Conservation (phyloP, 2,888 invertebrate genomes). For the Heliothis peltigera region DNA sequence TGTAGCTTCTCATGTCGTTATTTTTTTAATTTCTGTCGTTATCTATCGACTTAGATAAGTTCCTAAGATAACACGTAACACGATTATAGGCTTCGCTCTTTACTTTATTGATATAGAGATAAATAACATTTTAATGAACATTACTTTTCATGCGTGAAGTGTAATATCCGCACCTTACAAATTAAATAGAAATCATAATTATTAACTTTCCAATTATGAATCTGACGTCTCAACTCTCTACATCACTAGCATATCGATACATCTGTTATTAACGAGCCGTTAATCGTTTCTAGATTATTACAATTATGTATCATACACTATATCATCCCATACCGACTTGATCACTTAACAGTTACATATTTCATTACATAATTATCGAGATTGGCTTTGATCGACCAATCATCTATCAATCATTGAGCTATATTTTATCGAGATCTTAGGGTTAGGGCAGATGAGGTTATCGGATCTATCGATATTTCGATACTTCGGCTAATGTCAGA, state of each 20-base stretch:
- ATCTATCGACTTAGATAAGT: too few species aligned
- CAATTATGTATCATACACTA: slow-evolving; percentile 52
- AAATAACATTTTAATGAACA: background rate
- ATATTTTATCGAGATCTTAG: slow-evolving; percentile 46
- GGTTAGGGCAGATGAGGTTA: slow-evolving; percentile 5
- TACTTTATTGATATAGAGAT: background rate
- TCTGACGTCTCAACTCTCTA: slow-evolving; percentile 21
- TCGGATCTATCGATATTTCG: background rate
- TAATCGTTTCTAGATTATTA: slow-evolving; percentile 52
- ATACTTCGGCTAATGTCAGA: slow-evolving; percentile 7
- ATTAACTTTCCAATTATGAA: slow-evolving; percentile 30
- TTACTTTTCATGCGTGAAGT: background rate
- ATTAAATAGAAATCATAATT: slow-evolving; percentile 26
- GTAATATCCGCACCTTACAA: background rate
- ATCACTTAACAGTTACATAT: slow-evolving; percentile 54
- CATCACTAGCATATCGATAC: slow-evolving; percentile 15
- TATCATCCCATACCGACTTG: slow-evolving; percentile 45
- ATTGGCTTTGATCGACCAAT: slow-evolving; percentile 58
- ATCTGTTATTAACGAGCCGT: slow-evolving; percentile 22
- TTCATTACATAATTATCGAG: slow-evolving; percentile 61
- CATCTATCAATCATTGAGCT: slow-evolving; percentile 49
- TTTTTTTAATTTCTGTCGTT: too few species aligned
- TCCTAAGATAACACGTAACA: too few species aligned
- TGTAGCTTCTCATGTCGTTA: too few species aligned
- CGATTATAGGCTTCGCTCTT: too few species aligned